A percentile compares a stretch with the other conserved stretches of the same genome.
phyloP scores from a whole-genome alignment of 2,797 vertebrate species.

The Cossypha polioptera region DNA sequence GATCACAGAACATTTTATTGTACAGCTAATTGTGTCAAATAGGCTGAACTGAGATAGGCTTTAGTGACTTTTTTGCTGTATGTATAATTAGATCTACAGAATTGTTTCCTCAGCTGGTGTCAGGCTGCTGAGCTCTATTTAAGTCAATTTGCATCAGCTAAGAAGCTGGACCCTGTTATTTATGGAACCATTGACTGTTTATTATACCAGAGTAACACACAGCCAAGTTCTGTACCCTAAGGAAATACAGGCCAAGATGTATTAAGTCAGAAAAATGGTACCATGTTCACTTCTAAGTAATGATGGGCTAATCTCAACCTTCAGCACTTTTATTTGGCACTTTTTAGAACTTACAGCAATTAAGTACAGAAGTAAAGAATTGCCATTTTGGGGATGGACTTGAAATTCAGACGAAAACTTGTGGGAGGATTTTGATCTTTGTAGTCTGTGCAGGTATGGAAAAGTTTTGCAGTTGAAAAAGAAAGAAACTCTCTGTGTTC shows the following conservation, averaged over 20 bases:
- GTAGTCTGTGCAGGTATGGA: background rate
- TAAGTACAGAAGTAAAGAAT: background rate
- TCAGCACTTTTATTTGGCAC: background rate
- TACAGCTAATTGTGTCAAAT: conserved; percentile 28
- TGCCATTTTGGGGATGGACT: background rate
- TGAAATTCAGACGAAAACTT: background rate
- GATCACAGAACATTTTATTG: conserved; percentile 26
- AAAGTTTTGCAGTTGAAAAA: background rate
- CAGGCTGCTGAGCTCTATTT: background rate
- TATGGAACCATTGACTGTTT: background rate
- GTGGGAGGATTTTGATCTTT: background rate
- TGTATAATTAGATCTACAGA: conserved; percentile 38
- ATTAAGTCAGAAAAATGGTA: background rate
- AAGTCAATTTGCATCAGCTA: conserved; percentile 19
- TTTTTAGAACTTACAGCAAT: background rate
- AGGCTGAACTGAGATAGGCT: conserved; percentile 18
- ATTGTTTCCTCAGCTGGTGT: conserved; percentile 18
- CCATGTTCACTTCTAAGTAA: background rate
- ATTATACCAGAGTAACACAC: background rate
- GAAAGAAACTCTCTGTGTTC: background rate
- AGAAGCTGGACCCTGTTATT: background rate
- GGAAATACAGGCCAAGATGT: background rate
- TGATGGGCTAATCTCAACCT: background rate
- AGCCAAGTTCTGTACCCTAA: background rate
- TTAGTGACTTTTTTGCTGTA: conserved; percentile 25